These are phyloP conservation scores for Mixornis gularis DNA, from an alignment of 2,113 vertebrate genomes.

Conservation along the genomic window DNA sequence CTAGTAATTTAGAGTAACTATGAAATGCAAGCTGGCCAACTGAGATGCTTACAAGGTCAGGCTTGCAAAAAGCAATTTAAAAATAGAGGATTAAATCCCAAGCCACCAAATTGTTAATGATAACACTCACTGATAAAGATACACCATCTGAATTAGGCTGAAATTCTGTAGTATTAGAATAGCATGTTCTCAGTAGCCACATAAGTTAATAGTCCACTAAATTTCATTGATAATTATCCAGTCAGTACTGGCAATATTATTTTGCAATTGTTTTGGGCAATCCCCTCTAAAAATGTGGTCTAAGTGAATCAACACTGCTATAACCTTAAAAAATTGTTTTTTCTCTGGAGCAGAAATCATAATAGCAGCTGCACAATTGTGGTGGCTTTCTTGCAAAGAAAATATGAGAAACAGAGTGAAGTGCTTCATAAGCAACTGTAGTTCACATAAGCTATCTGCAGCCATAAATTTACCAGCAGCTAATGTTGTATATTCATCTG, in stretches of 20 bases:
- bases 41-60: background rate
- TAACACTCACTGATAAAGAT: background rate
- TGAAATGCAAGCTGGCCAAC: background rate
- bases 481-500: background rate
- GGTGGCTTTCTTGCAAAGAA: background rate
- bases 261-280: background rate
- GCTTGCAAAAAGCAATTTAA: background rate
- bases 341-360: background rate
- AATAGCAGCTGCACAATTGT: background rate
- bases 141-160: background rate
- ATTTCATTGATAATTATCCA: background rate
- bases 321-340: background rate
- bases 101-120: background rate
- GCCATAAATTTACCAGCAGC: constrained; percentile 25
- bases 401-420: background rate
- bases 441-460: constrained; percentile 16
- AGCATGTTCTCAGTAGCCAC: background rate
- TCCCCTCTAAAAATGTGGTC: background rate
- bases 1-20: background rate
- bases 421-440: constrained; percentile 28
- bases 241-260: background rate
- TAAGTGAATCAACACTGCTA: background rate
- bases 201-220: background rate
- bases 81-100: background rate
- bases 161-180: background rate